Conservation (phyloP, 23 tunicate genomes). For the Trididemnum nubilum region DNA sequence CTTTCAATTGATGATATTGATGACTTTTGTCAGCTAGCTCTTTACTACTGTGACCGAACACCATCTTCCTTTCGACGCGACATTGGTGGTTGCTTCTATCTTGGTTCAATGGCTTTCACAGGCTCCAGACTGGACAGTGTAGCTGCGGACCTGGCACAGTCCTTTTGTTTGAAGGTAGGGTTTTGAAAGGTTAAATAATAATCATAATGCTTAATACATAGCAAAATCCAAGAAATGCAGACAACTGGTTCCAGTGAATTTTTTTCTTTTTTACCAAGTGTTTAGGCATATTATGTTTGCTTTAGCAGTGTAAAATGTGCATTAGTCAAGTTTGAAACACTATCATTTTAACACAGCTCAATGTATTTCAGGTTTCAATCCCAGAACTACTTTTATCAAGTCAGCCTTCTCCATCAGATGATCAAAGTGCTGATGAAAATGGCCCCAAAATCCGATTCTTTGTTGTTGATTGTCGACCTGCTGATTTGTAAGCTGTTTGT, state of each 20-base stretch:
- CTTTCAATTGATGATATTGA: conserved; percentile 68
- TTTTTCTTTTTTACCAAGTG: no score
- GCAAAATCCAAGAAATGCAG: no score
- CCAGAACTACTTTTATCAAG: conserved; percentile 54
- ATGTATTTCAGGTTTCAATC: conserved; percentile 57
- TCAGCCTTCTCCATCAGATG: conserved; percentile 18
- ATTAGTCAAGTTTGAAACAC: no score
- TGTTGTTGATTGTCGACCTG: conserved; percentile 82
- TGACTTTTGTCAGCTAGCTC: conserved; percentile 88
- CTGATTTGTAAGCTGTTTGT: conserved; percentile 54
- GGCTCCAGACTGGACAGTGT: conserved; percentile 44
- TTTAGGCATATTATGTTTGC: no score
- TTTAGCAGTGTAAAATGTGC: neutral
- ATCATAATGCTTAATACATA: neutral
- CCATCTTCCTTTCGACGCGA: conserved; percentile 73
- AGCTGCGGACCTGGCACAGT: conserved; percentile 49
- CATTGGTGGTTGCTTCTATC: conserved; percentile 64
- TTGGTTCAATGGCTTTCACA: conserved; percentile 46
- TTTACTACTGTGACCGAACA: conserved; percentile 73
- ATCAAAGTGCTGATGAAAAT: conserved; percentile 23
- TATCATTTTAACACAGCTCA: no score
- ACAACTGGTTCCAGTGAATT: no score
- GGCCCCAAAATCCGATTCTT: conserved; percentile 50
- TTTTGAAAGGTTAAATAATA: neutral
- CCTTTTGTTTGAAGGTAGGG: conserved; percentile 65